These are phyloP conservation scores for Gopherus evgoodei DNA, from an alignment of 2,113 vertebrate species.

Conservation along the genomic window DNA sequence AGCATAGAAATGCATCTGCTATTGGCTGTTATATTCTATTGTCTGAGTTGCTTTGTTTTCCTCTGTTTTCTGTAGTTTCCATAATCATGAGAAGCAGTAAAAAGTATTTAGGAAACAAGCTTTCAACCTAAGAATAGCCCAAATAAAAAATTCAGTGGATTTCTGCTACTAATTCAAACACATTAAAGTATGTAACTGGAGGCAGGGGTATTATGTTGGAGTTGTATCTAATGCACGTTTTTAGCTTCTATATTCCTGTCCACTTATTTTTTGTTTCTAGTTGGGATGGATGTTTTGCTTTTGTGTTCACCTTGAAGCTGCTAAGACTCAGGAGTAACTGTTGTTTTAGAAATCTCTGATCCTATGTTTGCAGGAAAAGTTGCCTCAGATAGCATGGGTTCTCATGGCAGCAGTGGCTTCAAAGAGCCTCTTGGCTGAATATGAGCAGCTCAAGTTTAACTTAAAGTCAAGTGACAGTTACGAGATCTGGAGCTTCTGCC, in stretches of 20 bases:
- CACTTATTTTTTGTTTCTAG: conserved; percentile 5
- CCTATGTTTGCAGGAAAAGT: conserved; percentile 50
- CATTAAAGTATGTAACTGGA: background rate
- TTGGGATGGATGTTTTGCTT: background rate
- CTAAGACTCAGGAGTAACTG: conserved; percentile 43
- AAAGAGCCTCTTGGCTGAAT: conserved; percentile 55
- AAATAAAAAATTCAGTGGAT: background rate
- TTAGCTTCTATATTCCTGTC: conserved; percentile 3
- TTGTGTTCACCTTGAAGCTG: conserved; percentile 14
- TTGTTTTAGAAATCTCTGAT: conserved; percentile 77
- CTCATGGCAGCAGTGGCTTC: conserved; percentile 60
- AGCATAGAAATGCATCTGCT: background rate
- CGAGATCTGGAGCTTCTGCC: conserved; percentile 62
- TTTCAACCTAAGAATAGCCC: conserved; percentile 31
- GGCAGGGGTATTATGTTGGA: background rate
- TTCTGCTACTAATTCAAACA: background rate
- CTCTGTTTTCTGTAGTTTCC: background rate
- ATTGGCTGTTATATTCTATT: background rate
- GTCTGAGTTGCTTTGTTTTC: background rate
- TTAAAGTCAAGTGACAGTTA: conserved; percentile 73
- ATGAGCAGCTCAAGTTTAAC: conserved; percentile 63
- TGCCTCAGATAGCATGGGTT: conserved; percentile 62
- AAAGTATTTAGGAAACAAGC: conserved; percentile 24
- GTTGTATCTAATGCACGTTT: background rate
- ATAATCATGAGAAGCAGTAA: background rate